Evolutionary conservation across 2,797 vertebrate species (phyloP).

Genomic region (Spheniscus humboldti): DNA sequence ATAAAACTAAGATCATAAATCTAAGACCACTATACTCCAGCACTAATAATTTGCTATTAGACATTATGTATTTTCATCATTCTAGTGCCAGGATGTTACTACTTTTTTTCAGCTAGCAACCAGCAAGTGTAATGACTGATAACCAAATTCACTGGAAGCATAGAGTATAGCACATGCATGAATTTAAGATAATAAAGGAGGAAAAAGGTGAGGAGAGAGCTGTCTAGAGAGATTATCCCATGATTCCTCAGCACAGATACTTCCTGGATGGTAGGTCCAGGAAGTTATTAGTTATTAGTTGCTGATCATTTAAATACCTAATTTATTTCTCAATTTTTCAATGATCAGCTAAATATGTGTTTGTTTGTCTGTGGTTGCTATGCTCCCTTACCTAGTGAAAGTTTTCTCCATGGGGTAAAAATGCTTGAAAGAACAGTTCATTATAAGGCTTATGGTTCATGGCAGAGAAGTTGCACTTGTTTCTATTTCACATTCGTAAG

Average conservation of each 20-base stretch:
- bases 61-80: neutral
- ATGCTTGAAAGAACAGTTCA: neutral
- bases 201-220: neutral
- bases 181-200: neutral
- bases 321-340: neutral
- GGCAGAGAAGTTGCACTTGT: neutral
- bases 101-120: neutral
- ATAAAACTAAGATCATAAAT: neutral
- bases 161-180: neutral
- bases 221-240: neutral
- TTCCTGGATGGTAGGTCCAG: neutral
- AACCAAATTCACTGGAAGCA: neutral
- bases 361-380: neutral
- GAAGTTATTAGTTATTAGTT: neutral
- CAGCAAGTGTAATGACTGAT: neutral
- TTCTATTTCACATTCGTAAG: neutral
- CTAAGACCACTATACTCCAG: neutral
- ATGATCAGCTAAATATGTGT: neutral
- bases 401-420: neutral
- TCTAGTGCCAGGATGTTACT: neutral
- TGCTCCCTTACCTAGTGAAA: neutral
- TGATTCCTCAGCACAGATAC: neutral
- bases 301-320: neutral
- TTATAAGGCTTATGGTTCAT: neutral
- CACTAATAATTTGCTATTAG: neutral